Evolutionary conservation across 2,113 vertebrate genomes (phyloP).

Genomic region (Poecile atricapillus): DNA sequence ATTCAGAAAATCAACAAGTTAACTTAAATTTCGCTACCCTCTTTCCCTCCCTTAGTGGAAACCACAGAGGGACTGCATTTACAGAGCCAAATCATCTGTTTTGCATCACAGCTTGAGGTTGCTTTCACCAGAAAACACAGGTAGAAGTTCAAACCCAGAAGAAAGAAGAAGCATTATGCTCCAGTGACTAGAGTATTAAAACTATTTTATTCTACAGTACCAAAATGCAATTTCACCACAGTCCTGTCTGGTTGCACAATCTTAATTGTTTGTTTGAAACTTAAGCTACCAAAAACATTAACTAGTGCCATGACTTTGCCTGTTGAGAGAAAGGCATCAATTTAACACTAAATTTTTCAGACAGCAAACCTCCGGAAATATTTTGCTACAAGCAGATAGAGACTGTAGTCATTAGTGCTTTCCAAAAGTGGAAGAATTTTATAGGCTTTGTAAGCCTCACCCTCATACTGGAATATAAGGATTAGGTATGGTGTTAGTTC

Average conservation of each 20-base stretch:
- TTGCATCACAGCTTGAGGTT: not conserved
- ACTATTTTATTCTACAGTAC: not conserved
- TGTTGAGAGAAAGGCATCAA: not conserved
- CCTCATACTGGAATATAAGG: not conserved
- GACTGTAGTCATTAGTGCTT: not conserved
- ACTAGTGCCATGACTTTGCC: not conserved
- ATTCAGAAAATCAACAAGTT: not conserved
- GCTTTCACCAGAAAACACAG: not conserved
- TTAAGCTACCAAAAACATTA: not conserved
- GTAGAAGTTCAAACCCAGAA: not conserved
- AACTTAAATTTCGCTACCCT: not conserved
- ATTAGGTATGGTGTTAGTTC: not conserved
- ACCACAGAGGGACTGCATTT: not conserved
- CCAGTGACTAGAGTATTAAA: not conserved
- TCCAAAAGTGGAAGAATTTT: not conserved
- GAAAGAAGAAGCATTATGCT: not conserved
- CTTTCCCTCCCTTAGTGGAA: not conserved
- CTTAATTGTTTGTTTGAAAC: not conserved
- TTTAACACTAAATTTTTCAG: not conserved
- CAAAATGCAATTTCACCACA: not conserved
- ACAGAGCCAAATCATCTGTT: not conserved
- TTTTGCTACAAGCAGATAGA: not conserved
- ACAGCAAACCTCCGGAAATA: not conserved
- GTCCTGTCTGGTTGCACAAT: not conserved
- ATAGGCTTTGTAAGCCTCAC: not conserved